Evolutionary conservation across 1,140 invertebrate genomes (phyloP), one percentile per base, ranked within the genome.

Genomic region (Papilio machaon): DNA sequence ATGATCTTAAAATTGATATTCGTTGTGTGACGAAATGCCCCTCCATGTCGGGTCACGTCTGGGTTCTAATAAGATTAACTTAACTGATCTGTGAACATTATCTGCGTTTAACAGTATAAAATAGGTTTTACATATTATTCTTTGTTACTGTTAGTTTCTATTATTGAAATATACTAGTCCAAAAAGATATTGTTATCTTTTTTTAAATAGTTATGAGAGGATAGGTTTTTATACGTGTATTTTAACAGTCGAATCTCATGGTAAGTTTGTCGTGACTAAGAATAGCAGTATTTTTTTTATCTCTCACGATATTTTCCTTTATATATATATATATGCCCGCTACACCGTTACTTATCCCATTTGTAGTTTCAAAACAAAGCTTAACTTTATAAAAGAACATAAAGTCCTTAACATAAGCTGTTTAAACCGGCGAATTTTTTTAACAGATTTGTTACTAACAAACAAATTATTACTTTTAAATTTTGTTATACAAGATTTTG

Each of bases 271-370:
- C 75, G 75, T 78, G 75, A 78, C 75, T 78, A 38, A 78, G 15
- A 78, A 78, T 78, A 58, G 23, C 52, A 17, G 75, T 78, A 58
- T 58, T 58, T 38, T 38, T 70, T 78, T 78, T 78, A 78, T 78
- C 75, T 78, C 75, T 60, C 75, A 78, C 75, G 75, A 60, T 78
- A 76, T 52, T 76, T 60, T 58, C 30, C 75, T 35, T 58, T 76
- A n/a, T n/a, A n/a, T n/a, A n/a, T n/a, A n/a, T n/a, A n/a, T 76
- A 52, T 52, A 76, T 54, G 46, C 54, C 52, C 35, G 52, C 52
- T 78, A 15, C 23, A 60, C 75, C 75, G 75, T 78, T 78, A 78
- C 52, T 35, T 58, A 58, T 78, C 52, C 52, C 52, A 78, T 78
- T 78, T 76, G 11, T 52, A 76, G 74, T 76, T 76, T 30, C 19